phyloP scores from a whole-genome alignment of 2,797 vertebrate species.

The Champsocephalus gunnari region DNA sequence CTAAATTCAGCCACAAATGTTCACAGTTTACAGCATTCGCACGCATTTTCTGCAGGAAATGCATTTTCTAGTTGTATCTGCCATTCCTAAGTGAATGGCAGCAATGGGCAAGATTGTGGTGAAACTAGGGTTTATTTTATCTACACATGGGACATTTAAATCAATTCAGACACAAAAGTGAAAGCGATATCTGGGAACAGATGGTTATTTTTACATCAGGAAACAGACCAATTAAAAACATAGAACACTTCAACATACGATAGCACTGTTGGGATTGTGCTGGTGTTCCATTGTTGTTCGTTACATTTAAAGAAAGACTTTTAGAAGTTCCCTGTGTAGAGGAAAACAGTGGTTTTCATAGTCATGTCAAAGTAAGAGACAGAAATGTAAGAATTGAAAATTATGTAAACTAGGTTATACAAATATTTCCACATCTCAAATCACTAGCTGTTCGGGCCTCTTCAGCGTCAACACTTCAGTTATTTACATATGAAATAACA shows the following conservation, averaged over 20 bases:
- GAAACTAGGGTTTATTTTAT: slow-evolving; percentile 16
- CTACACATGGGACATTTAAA: neutral
- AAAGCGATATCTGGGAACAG: neutral
- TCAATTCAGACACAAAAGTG: neutral
- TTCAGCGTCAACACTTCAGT: neutral
- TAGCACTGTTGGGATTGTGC: no score
- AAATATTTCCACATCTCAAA: neutral
- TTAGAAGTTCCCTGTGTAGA: neutral
- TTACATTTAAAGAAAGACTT: no score
- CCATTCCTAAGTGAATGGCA: slow-evolving; percentile 9
- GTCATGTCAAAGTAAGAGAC: neutral
- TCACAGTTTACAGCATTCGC: no score
- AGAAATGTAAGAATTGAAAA: neutral
- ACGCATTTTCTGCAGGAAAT: no score
- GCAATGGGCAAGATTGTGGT: slow-evolving; percentile 19
- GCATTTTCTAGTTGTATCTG: neutral
- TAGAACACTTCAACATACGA: neutral
- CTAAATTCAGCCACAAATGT: no score
- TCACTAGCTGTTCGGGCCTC: neutral
- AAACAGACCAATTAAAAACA: neutral
- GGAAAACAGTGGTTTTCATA: neutral
- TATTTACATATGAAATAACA: neutral
- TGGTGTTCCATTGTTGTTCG: no score
- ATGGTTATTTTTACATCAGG: neutral
- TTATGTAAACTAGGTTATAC: neutral